A percentile compares a stretch with the other conserved stretches of the same genome.
phyloP scores from a whole-genome alignment of 2,888 invertebrate genomes.

The Ceratothoa steindachneri region DNA sequence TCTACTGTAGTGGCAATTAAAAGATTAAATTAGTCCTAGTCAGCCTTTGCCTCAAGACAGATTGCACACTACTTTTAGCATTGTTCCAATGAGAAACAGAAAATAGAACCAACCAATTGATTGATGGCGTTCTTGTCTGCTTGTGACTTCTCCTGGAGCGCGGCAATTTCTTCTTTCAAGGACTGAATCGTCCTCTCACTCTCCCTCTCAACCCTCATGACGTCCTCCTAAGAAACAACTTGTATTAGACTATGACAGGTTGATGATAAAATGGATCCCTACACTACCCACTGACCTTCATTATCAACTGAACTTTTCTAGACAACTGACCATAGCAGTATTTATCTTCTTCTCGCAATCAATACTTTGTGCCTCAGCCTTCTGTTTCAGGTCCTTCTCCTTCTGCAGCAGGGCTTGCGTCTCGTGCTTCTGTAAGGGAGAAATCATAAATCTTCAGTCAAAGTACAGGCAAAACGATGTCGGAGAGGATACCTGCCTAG shows the following conservation, averaged over 20 bases:
- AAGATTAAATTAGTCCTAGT: too few species aligned
- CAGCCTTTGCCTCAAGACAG: too few species aligned
- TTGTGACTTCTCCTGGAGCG: constrained; percentile 26
- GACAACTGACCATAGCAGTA: background rate
- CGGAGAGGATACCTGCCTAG: too few species aligned
- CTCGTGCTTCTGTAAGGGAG: background rate
- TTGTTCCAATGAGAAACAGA: too few species aligned
- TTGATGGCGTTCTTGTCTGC: constrained; percentile 24
- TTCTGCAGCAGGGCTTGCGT: background rate
- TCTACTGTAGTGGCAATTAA: too few species aligned
- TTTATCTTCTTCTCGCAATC: background rate
- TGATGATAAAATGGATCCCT: background rate
- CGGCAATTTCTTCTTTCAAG: constrained; percentile 26
- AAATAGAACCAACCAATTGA: background rate
- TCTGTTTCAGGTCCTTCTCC: background rate
- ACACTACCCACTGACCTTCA: background rate
- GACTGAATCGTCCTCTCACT: constrained; percentile 19
- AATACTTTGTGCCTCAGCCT: background rate
- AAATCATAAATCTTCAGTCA: too few species aligned
- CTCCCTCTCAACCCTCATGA: constrained; percentile 33
- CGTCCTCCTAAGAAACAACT: constrained; percentile 39
- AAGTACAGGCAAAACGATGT: too few species aligned
- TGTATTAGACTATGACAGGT: background rate
- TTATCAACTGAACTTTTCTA: background rate
- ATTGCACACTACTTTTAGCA: too few species aligned